Base-by-base conservation (phyloP, 2,113 vertebrate species). In the Hipposideros armiger region DNA sequence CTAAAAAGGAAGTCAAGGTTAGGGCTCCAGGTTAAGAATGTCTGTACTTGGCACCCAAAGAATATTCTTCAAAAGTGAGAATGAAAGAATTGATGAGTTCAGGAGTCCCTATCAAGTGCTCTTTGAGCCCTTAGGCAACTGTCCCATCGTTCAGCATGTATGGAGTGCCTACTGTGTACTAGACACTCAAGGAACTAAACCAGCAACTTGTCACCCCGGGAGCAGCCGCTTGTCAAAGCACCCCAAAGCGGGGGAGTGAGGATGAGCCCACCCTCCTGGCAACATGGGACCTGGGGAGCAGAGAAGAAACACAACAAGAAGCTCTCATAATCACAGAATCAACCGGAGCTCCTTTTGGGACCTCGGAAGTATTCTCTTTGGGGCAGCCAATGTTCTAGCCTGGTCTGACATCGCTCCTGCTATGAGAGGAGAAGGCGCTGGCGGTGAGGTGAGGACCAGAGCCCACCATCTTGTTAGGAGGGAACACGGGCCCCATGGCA, bases 201-300 rank as follows among this genome's bases (percentile, higher is more conserved):
- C 32, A 47, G 40, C 10, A 56, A 20, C 8, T 22, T 28, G 30
- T 87, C 58, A 20, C 5, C 52, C 54, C 15, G n/a, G 80, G n/a
- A 62, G 82, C 4, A 36, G n/a, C 45, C 20, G 7, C 42, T 30
- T 30, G 8, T 36, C 36, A 7, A 15, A 45, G 45, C 42, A 56
- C 7, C 42, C 36, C 66, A 1, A 3, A 14, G 45, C 1, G 5
- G 19, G 11, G n/a, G 1, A 0, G 50, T 28, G 22, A 58, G 17
- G 28, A 67, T 3, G 15, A 66, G 11, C 32, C 56, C 30, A 0
- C 42, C 32, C 19, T 15, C 62, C 93, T 47, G 15, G 36, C 50
- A 54, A 30, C 45, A 7, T 30, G 36, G 36, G 50, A 50, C 56
- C 78, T 45, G 40, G 30, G 47, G 4, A 52, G 81, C 76, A 58